These are phyloP conservation scores for Bombus turneri DNA, from an alignment of 1,140 invertebrate species.

Conservation along the genomic window DNA sequence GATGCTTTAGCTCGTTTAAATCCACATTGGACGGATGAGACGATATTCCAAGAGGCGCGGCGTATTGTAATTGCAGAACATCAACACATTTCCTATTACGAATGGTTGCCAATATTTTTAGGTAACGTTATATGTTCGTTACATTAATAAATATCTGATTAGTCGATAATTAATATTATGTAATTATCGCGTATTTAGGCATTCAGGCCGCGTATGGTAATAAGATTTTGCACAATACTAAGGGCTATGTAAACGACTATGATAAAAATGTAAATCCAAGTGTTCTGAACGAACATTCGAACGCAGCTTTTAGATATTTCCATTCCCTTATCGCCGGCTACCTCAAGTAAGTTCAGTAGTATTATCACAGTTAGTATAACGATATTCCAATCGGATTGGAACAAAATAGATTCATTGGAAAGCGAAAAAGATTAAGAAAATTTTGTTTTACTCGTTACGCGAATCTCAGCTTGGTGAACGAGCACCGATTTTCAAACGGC, in stretches of 20 bases:
- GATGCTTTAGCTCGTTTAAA: conserved; percentile 88
- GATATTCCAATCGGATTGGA: neutral
- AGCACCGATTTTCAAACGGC: conserved; percentile 82
- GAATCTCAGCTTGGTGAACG: conserved; percentile 85
- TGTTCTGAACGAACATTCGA: conserved; percentile 92
- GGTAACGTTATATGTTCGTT: conserved; percentile 76
- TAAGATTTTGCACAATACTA: conserved; percentile 86
- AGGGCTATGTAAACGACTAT: conserved; percentile 92
- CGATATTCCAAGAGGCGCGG: conserved; percentile 92
- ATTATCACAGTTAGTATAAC: neutral
- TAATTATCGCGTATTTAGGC: conserved; percentile 73
- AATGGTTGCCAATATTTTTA: conserved; percentile 92
- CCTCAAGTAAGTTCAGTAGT: conserved; percentile 37
- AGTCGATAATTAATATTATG: neutral
- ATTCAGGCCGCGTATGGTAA: conserved; percentile 85
- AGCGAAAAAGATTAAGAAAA: neutral
- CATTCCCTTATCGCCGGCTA: conserved; percentile 88
- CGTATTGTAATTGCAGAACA: conserved; percentile 90
- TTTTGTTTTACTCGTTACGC: neutral
- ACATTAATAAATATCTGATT: neutral
- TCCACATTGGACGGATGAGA: conserved; percentile 94
- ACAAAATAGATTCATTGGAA: neutral
- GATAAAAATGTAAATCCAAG: conserved; percentile 90
- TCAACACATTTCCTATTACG: conserved; percentile 94
- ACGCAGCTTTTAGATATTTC: conserved; percentile 94